Evolutionary conservation across 2,888 invertebrate species (phyloP).

Genomic region (Eupithecia tripunctaria): DNA sequence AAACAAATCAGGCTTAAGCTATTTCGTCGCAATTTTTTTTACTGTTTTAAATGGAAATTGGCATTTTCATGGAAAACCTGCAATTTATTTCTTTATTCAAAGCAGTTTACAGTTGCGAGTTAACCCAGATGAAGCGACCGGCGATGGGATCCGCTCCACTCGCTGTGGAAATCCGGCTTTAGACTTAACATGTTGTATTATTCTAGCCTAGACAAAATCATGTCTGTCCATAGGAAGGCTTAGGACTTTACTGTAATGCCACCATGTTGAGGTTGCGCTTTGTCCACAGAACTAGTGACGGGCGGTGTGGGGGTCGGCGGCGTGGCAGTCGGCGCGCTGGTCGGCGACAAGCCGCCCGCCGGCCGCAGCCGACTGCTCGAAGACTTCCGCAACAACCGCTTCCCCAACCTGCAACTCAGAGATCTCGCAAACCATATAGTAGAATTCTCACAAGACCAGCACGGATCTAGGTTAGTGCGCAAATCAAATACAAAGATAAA

Average conservation of each 20-base stretch:
- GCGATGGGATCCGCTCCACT: no score
- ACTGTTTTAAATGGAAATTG: no score
- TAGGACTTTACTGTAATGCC: background rate
- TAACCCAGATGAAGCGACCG: no score
- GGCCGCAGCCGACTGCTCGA: slow-evolving; percentile 96
- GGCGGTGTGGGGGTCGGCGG: slow-evolving; percentile 73
- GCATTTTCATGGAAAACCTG: no score
- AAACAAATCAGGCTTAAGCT: no score
- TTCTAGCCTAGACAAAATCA: background rate
- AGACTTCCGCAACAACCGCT: slow-evolving; percentile 96
- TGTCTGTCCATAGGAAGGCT: background rate
- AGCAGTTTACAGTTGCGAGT: no score
- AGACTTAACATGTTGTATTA: background rate
- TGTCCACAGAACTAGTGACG: slow-evolving; percentile 69
- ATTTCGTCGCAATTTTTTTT: no score
- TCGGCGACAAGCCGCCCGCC: slow-evolving; percentile 82
- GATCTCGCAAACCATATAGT: slow-evolving; percentile 99
- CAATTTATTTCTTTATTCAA: no score
- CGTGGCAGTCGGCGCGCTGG: slow-evolving; percentile 67
- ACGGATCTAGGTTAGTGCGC: slow-evolving; percentile 90
- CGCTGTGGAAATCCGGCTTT: no score
- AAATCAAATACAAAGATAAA: background rate
- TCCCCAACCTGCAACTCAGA: slow-evolving; percentile 94
- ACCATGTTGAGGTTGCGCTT: slow-evolving; percentile 3
- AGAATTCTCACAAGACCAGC: slow-evolving; percentile 99